Base-by-base conservation (phyloP, 2,797 vertebrate species). In the Hipposideros larvatus region DNA sequence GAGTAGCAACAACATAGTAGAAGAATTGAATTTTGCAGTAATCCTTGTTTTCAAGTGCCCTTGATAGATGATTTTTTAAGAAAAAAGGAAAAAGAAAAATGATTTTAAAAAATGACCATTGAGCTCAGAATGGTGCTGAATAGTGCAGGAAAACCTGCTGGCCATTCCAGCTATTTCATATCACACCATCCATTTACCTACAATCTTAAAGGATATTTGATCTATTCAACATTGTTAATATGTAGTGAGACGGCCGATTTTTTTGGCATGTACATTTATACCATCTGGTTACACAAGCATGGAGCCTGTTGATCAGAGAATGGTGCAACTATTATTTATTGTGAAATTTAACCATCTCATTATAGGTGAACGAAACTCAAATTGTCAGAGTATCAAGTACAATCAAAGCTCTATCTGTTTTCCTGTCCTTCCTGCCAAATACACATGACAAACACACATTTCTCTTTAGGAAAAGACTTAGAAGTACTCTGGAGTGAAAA, bases 401-500 rank as follows among this genome's bases (percentile, higher is more conserved):
- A 97, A 88, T 84, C 96, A 96, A 80, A 88, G 74, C 96, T 98
- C 97, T 98, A 97, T 97, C 95, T 98, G 22, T 55, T 95, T 96
- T 94, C 91, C 94, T 94, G 70, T 98, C 55, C 95, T 96, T 97
- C 95, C 96, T 97, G 94, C 96, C 93, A 97, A 97, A 97, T 97
- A 97, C 93, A 92, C 77, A 61, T n/a, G 68, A 97, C 75, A 92
- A 92, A 95, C 70, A 91, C 91, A 87, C 91, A 96, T 91, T 94
- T 96, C 28, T 90, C 94, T 96, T 96, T 91, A 93, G 68, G 80
- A 85, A 95, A 90, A 90, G 61, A 86, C 61, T 97, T 95, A 83
- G 95, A 97, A 97, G 65, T 96, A 96, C 90, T 97, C 97, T 95
- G 93, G 96, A 96, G 97, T 97, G 97, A 93, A 96, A 96, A 90